phyloP scores from a whole-genome alignment of 1,140 invertebrate species.

The Lethrus apterus region DNA sequence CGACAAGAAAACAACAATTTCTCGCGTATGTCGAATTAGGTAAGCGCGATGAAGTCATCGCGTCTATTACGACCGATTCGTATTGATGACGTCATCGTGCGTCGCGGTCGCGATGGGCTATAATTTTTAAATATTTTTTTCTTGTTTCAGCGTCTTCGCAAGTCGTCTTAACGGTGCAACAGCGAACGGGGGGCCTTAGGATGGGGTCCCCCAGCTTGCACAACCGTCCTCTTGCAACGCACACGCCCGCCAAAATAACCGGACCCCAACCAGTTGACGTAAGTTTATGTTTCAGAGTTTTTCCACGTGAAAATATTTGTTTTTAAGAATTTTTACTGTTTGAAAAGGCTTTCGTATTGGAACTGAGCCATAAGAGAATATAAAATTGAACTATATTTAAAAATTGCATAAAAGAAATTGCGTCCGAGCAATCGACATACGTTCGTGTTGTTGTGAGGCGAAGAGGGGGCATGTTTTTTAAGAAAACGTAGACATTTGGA shows the following conservation, averaged over 20 bases:
- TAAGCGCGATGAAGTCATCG: too few relatives aligned
- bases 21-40: too few relatives aligned
- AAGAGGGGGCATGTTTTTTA: too few relatives aligned
- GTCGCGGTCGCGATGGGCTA: too few relatives aligned
- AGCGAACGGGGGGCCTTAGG: conserved; percentile 37
- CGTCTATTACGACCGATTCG: too few relatives aligned
- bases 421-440: neutral
- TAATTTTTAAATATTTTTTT: too few relatives aligned
- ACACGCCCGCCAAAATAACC: conserved; percentile 54
- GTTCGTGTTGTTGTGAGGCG: too few relatives aligned
- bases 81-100: too few relatives aligned
- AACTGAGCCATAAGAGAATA: neutral
- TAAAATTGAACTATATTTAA: neutral
- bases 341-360: neutral
- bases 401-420: neutral
- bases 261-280: conserved; percentile 86
- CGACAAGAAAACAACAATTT: too few relatives aligned
- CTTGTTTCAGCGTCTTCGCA: conserved; percentile 51
- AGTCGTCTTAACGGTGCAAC: conserved; percentile 56
- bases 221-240: conserved; percentile 32
- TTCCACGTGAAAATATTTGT: neutral
- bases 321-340: neutral
- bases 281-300: conserved; percentile 39
- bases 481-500: too few relatives aligned
- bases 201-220: conserved; percentile 31